A percentile compares a stretch with the other conserved stretches of the same genome.
Conservation (phyloP, 2,113 vertebrate genomes). For the Cephalopterus ornatus region DNA sequence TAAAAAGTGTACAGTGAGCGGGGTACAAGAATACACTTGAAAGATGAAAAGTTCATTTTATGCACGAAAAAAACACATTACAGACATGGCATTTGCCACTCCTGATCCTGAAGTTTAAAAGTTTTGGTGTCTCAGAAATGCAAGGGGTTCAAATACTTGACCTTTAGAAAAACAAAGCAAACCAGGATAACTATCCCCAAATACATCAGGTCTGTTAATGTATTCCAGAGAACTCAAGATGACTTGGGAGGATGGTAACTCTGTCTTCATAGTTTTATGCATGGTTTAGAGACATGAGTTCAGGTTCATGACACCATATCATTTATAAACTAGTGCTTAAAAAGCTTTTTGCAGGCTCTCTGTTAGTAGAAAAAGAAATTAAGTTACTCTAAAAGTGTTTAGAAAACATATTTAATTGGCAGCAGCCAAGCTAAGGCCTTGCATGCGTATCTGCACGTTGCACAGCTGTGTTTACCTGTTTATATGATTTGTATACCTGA, state of each 20-base stretch:
- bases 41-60: neutral
- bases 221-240: neutral
- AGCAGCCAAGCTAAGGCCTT: neutral
- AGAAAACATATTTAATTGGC: neutral
- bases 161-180: neutral
- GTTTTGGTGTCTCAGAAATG: constrained; percentile 38
- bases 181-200: neutral
- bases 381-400: neutral
- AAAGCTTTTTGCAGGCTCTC: neutral
- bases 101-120: neutral
- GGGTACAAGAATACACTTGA: neutral
- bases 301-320: neutral
- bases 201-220: neutral
- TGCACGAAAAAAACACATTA: neutral
- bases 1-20: neutral
- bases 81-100: neutral
- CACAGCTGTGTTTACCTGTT: neutral
- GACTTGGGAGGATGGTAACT: neutral
- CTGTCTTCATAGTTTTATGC: neutral
- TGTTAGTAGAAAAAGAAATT: neutral
- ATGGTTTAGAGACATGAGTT: neutral
- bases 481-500: neutral
- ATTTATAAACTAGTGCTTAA: neutral
- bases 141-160: neutral
- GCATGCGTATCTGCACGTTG: neutral